Evolutionary conservation across 2,113 vertebrate species (phyloP), one percentile per base, ranked within the genome.

Genomic region (Macaca nemestrina): DNA sequence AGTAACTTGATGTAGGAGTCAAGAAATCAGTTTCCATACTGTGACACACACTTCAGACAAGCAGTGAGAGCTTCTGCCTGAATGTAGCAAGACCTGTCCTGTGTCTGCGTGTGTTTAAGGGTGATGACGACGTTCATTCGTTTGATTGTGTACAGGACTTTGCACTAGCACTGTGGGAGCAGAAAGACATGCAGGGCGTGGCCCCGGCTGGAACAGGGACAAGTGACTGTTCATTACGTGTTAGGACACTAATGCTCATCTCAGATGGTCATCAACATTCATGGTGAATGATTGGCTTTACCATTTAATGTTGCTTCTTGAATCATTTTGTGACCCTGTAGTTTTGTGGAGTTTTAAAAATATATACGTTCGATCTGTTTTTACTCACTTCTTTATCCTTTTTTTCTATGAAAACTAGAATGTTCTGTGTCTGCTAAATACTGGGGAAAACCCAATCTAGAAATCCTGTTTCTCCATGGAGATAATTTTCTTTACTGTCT

Each of bases 301-400:
- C 40, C 17, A 8, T 30, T 61, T 27, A 73, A 18, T 27, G 59
- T 67, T 75, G n/a, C 32, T 80, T 81, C 78, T 72, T 32, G 38
- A 73, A 73, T 90, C 73, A 38, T 55, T 57, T 86, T 45, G 2
- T 48, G 45, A 57, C 30, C 22, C 57, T 57, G 0, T 52, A 48
- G 23, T 86, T 57, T 11, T 81, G 50, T 78, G 35, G 23, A 8
- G 27, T 50, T 83, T 72, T 40, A 4, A 35, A 16, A 61, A 88
- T 70, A 48, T 40, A 32, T 27, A n/a, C n/a, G 52, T 43, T 35
- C 7, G 3, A 18, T 80, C 27, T 52, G 1, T 32, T 81, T 95
- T 79, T 83, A 61, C 13, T 93, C 30, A 2, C 52, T 90, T 87
- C 57, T 81, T 59, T 57, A 64, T 88, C 27, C 67, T 45, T 86